Conservation (phyloP, 1,140 invertebrate species). For the Oreohelix idahoensis region DNA sequence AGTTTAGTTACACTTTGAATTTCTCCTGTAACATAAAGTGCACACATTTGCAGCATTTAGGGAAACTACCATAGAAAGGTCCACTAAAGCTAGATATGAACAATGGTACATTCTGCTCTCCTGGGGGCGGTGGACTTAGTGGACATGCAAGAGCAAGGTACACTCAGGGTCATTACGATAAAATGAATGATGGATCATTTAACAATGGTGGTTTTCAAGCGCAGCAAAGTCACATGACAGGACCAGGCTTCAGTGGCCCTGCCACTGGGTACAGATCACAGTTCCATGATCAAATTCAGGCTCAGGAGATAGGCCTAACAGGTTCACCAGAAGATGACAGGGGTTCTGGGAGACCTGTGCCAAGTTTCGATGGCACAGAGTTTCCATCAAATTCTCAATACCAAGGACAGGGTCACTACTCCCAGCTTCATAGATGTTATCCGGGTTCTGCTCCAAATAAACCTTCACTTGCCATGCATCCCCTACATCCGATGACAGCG, state of each 20-base stretch:
- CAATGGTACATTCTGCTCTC: constrained; percentile 29
- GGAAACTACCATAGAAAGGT: neutral
- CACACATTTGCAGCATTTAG: too few relatives aligned
- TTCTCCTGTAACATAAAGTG: neutral
- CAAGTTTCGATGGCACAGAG: neutral
- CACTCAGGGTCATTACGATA: constrained; percentile 10
- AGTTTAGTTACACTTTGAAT: neutral
- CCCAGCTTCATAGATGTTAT: constrained; percentile 11
- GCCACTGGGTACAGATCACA: constrained; percentile 23
- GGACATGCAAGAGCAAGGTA: constrained; percentile 18
- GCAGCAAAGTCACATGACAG: constrained; percentile 20
- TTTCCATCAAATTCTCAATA: constrained; percentile 21
- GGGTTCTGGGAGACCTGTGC: neutral
- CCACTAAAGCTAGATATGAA: constrained; percentile 18
- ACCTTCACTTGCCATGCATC: neutral
- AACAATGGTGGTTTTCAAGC: constrained; percentile 24
- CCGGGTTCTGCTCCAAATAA: constrained; percentile 13
- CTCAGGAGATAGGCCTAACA: neutral
- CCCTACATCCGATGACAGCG: constrained; percentile 6
- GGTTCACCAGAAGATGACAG: neutral
- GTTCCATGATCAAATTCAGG: constrained; percentile 13
- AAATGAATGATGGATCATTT: constrained; percentile 28
- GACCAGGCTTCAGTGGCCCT: constrained; percentile 11
- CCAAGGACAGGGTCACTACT: constrained; percentile 19
- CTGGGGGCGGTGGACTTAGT: constrained; percentile 23